phyloP scores from a whole-genome alignment of 2,797 vertebrate species.

The Lepidocolaptes lacrymiger region DNA sequence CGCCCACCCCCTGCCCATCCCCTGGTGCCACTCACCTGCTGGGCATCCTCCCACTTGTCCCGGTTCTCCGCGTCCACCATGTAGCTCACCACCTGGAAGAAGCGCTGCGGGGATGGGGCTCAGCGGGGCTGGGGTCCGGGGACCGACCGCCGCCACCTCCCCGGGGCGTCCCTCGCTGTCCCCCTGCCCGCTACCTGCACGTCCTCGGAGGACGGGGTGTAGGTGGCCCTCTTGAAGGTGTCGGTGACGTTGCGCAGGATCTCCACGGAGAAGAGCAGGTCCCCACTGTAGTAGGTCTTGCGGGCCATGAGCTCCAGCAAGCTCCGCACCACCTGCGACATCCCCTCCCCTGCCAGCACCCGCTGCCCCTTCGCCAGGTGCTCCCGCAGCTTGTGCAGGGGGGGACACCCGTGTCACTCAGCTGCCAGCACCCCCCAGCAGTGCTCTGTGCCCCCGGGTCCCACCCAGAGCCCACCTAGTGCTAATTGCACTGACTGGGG shows the following conservation, averaged over 20 bases:
- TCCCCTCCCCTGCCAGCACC: slow-evolving; percentile 97
- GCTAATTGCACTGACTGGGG: background rate
- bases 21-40: slow-evolving; percentile 83
- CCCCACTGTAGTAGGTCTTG: slow-evolving; percentile 96
- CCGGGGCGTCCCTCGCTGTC: background rate
- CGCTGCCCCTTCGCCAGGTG: slow-evolving; percentile 99
- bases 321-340: slow-evolving; percentile 98
- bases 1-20: accelerated
- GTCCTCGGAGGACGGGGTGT: slow-evolving; percentile 93
- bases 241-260: slow-evolving; percentile 99
- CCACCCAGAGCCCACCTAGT: accelerated
- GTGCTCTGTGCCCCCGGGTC: accelerated
- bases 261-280: slow-evolving; percentile 99
- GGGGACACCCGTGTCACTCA: background rate
- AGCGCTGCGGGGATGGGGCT: slow-evolving; percentile 82
- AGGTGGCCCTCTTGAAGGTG: slow-evolving; percentile 99
- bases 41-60: slow-evolving; percentile 95
- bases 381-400: slow-evolving; percentile 87
- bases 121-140: background rate
- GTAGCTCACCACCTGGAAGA: slow-evolving; percentile 97
- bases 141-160: background rate
- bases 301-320: slow-evolving; percentile 95
- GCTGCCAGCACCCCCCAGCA: accelerated
- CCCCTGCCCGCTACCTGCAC: slow-evolving; percentile 85
- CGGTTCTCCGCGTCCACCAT: slow-evolving; percentile 96